Base-by-base conservation (phyloP, 2,888 invertebrate genomes). In the Oxyteleia sp. region DNA sequence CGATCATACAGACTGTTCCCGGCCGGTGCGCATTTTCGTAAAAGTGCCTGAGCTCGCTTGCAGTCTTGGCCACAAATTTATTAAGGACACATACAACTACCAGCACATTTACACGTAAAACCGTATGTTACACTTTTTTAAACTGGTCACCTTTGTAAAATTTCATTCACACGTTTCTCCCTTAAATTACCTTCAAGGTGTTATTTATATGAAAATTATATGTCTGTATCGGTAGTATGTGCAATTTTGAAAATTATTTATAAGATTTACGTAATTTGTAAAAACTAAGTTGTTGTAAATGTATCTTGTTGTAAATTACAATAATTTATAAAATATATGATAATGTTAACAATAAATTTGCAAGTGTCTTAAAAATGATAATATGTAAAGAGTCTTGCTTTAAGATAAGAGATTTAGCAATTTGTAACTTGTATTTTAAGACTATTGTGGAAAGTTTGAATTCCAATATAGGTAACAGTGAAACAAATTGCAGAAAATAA, bases 41-140 rank as follows among this genome's bases (percentile, higher is more conserved):
- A 72, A 80, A 72, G 23, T 72, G n/a, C 45, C 13, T 41, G 11
- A 47, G 43, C 47, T 15, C 45, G 16, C 45, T 32, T 26, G 11
- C 11, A n/a, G 51, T 51, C 68, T 43, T 29, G 26, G 38, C 20
- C n/a, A 35, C 61, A 41, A 74, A 68, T 74, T 68, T 66, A 80
- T 81, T 74, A 68, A 68, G 49, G 47, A 66, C 57, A 11, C 61
- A 29, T 35, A 63, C 29, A 26, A 53, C 63, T 68, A 26, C 49
- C 26, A n/a, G 41, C 53, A 75, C 55, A 49, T 75, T 71, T 71
- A 23, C 55, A 18, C 35, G 16, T 32, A 45, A 35, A 63, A 51
- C 16, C 53, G 23, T 66, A 59, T 38, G 13, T 49, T 57, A 43
- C 51, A 20, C 47, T 74, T 57, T 71, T 61, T 53, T 51, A 71